Evolutionary conservation across 2,888 invertebrate species (phyloP), one percentile per base, ranked within the genome.

Genomic region (Cyclophora albipunctata): DNA sequence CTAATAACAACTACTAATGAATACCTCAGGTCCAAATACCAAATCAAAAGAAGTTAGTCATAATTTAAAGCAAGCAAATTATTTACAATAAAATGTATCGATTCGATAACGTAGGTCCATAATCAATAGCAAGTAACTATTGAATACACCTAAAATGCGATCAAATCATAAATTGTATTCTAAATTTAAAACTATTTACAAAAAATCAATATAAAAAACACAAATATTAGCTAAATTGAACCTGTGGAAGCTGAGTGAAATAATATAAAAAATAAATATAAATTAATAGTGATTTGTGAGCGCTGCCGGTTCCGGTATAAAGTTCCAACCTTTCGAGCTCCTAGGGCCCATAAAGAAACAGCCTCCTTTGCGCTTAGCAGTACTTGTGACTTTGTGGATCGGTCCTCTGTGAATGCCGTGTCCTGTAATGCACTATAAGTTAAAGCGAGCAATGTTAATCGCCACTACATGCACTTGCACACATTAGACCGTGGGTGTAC

Each of bases 311-410:
- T 73, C 75, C 72, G 66, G 64, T 67, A 73, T 67, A 72, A 80
- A 75, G 67, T 65, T 85, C 92, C 91, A 92, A 96, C 95, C 95
- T 96, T 95, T 91, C 95, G 93, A 91, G 95, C 95, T 92, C 95
- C 95, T 91, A 95, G 94, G 90, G 95, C 94, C 95, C 95, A 96
- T 89, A 96, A 93, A 90, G 95, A 95, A 91, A 96, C 94, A 91
- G 96, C 96, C 93, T 96, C 95, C 93, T 95, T 94, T 91, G 95
- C 95, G 90, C 95, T 95, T 90, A 96, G 93, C 91, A 95, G 94
- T 91, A 93, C 93, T 91, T 93, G 93, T 89, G 92, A 91, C 90
- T 91, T 92, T 90, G 91, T 87, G 79, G 91, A 87, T 81, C 84
- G 86, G 87, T 91, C 90, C 87, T 83, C 90, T 87, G 91, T 90